These are phyloP conservation scores for Champsocephalus gunnari DNA, from an alignment of 2,797 vertebrate genomes.

Conservation along the genomic window DNA sequence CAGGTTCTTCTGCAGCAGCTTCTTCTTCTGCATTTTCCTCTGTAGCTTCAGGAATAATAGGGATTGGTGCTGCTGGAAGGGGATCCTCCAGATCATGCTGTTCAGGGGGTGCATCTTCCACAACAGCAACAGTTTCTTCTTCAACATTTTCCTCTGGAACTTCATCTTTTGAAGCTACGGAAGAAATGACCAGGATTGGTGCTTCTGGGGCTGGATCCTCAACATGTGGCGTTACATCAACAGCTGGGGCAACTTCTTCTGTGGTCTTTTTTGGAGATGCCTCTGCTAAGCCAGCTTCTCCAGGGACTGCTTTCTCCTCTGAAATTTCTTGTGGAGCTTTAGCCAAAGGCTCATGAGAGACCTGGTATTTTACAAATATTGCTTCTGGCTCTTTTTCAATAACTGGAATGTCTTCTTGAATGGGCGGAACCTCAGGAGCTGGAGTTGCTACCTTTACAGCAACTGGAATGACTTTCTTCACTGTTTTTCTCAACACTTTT, in stretches of 20 bases:
- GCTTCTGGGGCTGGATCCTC: slow-evolving; percentile 17
- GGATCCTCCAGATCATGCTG: neutral
- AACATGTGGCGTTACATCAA: neutral
- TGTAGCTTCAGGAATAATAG: neutral
- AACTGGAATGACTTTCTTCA: slow-evolving; percentile 37
- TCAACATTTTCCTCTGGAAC: slow-evolving; percentile 1
- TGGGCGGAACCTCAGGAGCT: neutral
- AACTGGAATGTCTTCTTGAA: slow-evolving; percentile 23
- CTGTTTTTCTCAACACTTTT: neutral
- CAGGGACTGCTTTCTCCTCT: neutral
- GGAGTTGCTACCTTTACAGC: slow-evolving; percentile 10
- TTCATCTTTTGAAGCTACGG: slow-evolving; percentile 3
- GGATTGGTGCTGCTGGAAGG: neutral
- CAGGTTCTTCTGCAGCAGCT: slow-evolving; percentile 3
- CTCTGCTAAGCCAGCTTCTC: slow-evolving; percentile 7
- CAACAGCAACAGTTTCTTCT: slow-evolving; percentile 12
- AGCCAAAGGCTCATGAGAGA: slow-evolving; percentile 20
- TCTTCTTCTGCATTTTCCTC: slow-evolving; percentile 10
- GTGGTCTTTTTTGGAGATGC: slow-evolving; percentile 1
- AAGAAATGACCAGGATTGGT: neutral
- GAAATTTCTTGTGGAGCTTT: slow-evolving; percentile 11
- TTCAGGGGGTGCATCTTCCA: neutral
- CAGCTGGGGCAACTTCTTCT: neutral
- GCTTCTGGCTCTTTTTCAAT: slow-evolving; percentile 23
- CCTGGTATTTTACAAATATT: neutral